phyloP scores from a whole-genome alignment of 1,140 invertebrate species.

The Globodera rostochiensis region DNA sequence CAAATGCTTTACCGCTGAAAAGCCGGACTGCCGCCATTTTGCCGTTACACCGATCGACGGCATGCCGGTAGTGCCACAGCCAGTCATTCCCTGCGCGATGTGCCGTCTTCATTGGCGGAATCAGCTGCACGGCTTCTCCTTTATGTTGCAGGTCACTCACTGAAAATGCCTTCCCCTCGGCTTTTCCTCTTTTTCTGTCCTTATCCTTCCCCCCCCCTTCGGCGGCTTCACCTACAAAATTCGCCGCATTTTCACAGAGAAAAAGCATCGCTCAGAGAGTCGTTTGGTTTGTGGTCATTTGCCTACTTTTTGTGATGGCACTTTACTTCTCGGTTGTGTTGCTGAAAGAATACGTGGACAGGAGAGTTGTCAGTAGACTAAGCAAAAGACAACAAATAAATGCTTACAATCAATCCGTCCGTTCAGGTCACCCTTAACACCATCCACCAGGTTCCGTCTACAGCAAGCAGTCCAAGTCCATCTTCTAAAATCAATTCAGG shows the following conservation, averaged over 20 bases:
- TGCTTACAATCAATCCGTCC: background rate
- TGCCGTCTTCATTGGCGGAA: constrained; percentile 19
- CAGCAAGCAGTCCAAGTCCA: background rate
- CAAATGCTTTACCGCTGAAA: no score
- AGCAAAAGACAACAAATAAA: background rate
- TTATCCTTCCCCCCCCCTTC: no score
- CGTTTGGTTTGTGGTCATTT: constrained; percentile 23
- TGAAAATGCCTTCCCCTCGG: no score
- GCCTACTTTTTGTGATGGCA: constrained; percentile 18
- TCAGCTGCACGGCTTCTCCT: constrained; percentile 34
- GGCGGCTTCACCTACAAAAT: no score
- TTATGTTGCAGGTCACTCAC: background rate
- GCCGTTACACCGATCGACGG: background rate
- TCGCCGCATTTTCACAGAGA: background rate
- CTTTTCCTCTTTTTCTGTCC: background rate
- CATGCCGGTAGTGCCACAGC: background rate
- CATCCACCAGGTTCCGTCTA: constrained; percentile 17
- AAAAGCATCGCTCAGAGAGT: constrained; percentile 14
- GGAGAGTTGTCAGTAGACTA: constrained; percentile 21
- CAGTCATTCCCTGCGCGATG: background rate
- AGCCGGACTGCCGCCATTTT: background rate
- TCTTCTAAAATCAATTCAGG: constrained; percentile 7
- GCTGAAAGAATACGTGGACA: constrained; percentile 34
- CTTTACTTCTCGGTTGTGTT: constrained; percentile 24
- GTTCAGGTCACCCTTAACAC: constrained; percentile 29